These are phyloP conservation scores for Perca fluviatilis DNA, from an alignment of 2,113 vertebrate species.

Conservation along the genomic window DNA sequence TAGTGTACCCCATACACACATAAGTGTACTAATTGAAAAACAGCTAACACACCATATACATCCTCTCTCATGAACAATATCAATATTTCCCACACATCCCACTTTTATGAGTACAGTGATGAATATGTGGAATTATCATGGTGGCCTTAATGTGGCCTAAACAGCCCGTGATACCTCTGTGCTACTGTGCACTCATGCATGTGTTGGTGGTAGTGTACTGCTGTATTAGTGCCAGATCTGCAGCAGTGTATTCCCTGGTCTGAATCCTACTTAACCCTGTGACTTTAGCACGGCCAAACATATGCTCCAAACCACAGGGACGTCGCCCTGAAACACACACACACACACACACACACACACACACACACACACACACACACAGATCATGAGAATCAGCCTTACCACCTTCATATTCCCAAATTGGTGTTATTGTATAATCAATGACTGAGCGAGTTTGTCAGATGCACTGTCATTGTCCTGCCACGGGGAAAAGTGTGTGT, in stretches of 20 bases:
- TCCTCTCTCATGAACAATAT: neutral
- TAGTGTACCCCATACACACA: too few species aligned
- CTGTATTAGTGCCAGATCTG: slow-evolving; percentile 61
- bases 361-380: slow-evolving; percentile 26
- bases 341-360: slow-evolving; percentile 17
- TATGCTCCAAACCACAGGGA: slow-evolving; percentile 61
- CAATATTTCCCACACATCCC: neutral
- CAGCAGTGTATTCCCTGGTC: slow-evolving; percentile 63
- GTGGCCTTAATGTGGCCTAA: neutral
- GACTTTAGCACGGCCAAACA: slow-evolving; percentile 68
- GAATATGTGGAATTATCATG: neutral
- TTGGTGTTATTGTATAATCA: slow-evolving; percentile 25
- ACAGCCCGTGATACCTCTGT: slow-evolving; percentile 16
- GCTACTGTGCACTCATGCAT: slow-evolving; percentile 40
- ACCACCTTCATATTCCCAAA: slow-evolving; percentile 22
- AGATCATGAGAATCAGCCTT: slow-evolving; percentile 16
- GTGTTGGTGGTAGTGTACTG: slow-evolving; percentile 29
- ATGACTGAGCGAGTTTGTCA: neutral
- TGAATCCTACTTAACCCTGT: slow-evolving; percentile 76
- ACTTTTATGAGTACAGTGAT: neutral
- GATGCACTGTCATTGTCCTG: neutral
- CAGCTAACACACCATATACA: neutral
- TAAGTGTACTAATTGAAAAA: neutral
- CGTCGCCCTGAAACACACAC: slow-evolving; percentile 20
- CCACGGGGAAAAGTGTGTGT: neutral